Evolutionary conservation across 2,888 invertebrate genomes (phyloP).

Genomic region (Papilio gigon): DNA sequence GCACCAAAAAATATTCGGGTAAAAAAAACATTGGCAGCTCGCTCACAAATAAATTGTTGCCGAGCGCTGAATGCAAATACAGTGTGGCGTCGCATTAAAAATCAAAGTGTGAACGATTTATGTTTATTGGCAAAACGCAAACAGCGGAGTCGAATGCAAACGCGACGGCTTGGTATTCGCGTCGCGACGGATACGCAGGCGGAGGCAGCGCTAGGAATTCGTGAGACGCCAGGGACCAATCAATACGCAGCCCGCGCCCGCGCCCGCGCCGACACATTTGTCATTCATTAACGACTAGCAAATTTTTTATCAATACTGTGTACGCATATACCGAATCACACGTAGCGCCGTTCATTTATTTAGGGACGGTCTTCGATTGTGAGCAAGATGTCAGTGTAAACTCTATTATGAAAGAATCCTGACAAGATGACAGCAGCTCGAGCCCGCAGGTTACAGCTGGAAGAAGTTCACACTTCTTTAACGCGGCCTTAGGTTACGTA

Average conservation of each 20-base stretch:
- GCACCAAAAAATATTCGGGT: not conserved
- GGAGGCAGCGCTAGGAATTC: not conserved
- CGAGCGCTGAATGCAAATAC: slow-evolving; percentile 32
- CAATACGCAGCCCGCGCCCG: slow-evolving; percentile 3
- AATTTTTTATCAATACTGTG: not conserved
- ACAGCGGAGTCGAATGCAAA: slow-evolving; percentile 31
- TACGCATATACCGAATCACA: not conserved
- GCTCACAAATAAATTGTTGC: slow-evolving; percentile 15
- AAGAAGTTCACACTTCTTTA: not conserved
- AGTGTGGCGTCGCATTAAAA: slow-evolving; percentile 2
- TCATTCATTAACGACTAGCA: not conserved
- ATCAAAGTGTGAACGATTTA: slow-evolving; percentile 38
- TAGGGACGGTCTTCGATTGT: too few relatives aligned
- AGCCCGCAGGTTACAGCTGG: not conserved
- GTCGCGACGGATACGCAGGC: slow-evolving; percentile 13
- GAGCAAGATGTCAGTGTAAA: not conserved
- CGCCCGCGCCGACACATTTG: not conserved
- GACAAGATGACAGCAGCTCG: not conserved
- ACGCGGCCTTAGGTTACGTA: not conserved
- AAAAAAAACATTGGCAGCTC: slow-evolving; percentile 19
- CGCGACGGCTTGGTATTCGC: not conserved
- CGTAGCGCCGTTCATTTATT: too few relatives aligned
- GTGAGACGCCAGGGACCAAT: not conserved
- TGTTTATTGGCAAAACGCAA: slow-evolving; percentile 42
- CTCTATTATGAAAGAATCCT: not conserved